Evolutionary conservation across 2,113 vertebrate species (phyloP), one percentile per base, ranked within the genome.

Genomic region (Alectura lathami): DNA sequence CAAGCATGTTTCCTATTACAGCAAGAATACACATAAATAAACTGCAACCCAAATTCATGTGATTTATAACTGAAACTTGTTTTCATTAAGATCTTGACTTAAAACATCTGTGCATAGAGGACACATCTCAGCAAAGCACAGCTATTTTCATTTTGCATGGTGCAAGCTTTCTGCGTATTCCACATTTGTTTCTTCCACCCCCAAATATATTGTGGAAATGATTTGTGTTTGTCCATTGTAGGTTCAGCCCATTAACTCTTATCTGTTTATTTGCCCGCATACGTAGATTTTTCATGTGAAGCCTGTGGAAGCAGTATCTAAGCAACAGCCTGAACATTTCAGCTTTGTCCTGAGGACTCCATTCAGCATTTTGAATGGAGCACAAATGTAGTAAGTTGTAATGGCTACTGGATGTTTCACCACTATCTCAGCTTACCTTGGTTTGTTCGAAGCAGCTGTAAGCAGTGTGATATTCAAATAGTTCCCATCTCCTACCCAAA

Each of bases 251-350:
- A 91, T 87, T 87, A 92, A 79, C n/a, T 72, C 43, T 89, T 62
- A 80, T 6, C 78, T 89, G 40, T 88, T 91, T 94, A 84, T 91
- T 94, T 94, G 75, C 72, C 59, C 70, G 45, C 50, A 38, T 80
- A 76, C 4, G 1, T 63, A 80, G 67, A 77, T 85, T 94, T 93
- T 91, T 92, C 82, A 66, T n/a, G 70, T 17, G 75, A 93, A 94
- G 63, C 47, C 74, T 74, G 20, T 94, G 89, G 74, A 95, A 87
- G 70, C 59, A 95, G 95, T 95, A 94, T 93, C 95, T 83, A 97
- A 96, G 95, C 93, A 97, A 95, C 94, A 89, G 85, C 66, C 67
- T 38, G 75, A 94, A 66, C 23, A 83, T 73, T 92, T 87, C 82
- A 69, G 84, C 67, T 94, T 82, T 94, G 91, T 96, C 87, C 92